Evolutionary conservation across 2,113 vertebrate species (phyloP), one percentile per base, ranked within the genome.

Genomic region (Lasiurus borealis): DNA sequence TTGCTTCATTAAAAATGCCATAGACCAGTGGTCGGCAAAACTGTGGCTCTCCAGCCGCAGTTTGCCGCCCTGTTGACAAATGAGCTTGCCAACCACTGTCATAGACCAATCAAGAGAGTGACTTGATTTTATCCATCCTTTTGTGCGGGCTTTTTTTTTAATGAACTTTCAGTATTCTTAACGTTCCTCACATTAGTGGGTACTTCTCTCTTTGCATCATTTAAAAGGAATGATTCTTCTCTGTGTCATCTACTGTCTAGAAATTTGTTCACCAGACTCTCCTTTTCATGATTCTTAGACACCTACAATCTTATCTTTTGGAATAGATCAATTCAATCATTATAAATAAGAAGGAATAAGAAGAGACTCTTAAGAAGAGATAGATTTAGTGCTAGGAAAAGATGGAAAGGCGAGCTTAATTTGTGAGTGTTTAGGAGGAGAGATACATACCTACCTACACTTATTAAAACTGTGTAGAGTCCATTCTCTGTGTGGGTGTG

Each of bases 261-360:
- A 93, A 91, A 95, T 87, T 19, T 85, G 54, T 71, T 91, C 72
- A 72, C 27, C n/a, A 84, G 44, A 57, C 21, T 93, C 59, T 90
- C 25, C 5, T 86, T 91, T 87, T 52, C 75, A 75, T n/a, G 57
- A 64, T 81, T 91, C 14, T 40, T 54, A 72, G n/a, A 48, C 0
- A 77, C 34, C 50, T 77, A 81, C 0, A 78, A 3, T 83, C 64
- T 87, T 44, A 75, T 87, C 8, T 88, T 96, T 85, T 75, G 54
- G 48, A 48, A 8, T 88, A 23, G 23, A 4, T 57, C 44, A 27
- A n/a, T 76, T 75, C 90, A 90, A 81, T 68, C 87, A 90, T 40
- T 85, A 34, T 85, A 82, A 85, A 71, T 92, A 80, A 87, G 68
- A 92, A 95, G 40, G 62, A 48, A 46, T 64, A 15, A 34, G 36